Base-by-base conservation (phyloP, 2,888 invertebrate species). In the Lycaena phlaeas region DNA sequence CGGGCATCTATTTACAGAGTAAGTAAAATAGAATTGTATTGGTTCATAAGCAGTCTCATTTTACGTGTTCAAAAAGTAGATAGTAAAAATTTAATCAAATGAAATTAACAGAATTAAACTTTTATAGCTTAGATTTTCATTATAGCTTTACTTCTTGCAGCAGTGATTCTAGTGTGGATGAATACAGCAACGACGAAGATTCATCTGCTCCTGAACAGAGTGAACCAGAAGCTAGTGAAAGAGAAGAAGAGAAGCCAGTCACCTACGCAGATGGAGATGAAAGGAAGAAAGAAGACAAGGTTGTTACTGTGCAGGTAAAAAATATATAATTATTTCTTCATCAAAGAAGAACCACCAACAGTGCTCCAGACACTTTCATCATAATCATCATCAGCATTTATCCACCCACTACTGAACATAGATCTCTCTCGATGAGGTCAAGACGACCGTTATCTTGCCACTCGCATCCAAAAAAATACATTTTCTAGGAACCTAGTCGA, bases 1-100 rank as follows among this genome's bases (percentile, higher is more conserved):
- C 47, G 89, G 90, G 10, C 91, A 92, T 74, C 71, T 94, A 43
- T 93, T 94, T 69, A 92, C 92, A 41, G 91, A 89, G 89, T 90
- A 72, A 79, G 79, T 68, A 9, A 17, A 12, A 10, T 17, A 22
- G 4, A 15, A 10, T 14, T 3, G 29, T 2, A 27, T 18, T 3
- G n/a, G n/a, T 25, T n/a, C 9, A 27, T 27, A 25, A n/a, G n/a
- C n/a, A n/a, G n/a, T n/a, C n/a, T n/a, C 10, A 2, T 17, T n/a
- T 15, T 27, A 9, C 5, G 14, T n/a, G 18, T 5, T 2, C 5
- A 5, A 4, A 2, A 27, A 2, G 10, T 15, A 9, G 12, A 14
- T 7, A 22, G 1, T n/a, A 14, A 2, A 6, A 29, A 6, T 29
- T 17, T 30, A 11, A 2, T 6, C 12, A 14, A 38, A 10, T 36